Conservation (phyloP, 2,888 invertebrate species). For the Rhingia rostrata region DNA sequence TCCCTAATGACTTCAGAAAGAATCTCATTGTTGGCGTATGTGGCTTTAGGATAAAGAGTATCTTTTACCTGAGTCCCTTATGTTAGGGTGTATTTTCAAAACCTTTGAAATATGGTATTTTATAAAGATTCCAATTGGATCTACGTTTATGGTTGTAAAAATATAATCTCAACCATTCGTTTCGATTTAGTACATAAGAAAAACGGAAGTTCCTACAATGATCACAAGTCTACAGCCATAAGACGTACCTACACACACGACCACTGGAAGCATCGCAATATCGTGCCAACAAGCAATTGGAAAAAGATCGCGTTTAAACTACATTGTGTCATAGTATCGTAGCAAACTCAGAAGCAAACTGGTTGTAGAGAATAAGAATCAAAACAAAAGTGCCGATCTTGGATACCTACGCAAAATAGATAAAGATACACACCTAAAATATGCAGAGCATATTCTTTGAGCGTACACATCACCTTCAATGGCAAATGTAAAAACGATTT, state of each 20-base stretch:
- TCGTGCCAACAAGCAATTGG: slow-evolving; percentile 43
- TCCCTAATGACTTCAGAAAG: not conserved
- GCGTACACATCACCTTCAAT: slow-evolving; percentile 10
- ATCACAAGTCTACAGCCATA: slow-evolving; percentile 32
- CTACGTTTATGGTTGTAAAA: too few relatives aligned
- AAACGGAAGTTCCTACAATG: slow-evolving; percentile 10
- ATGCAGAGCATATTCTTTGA: not conserved
- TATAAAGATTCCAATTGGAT: too few relatives aligned
- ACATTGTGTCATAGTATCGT: slow-evolving; percentile 39
- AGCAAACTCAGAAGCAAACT: slow-evolving; percentile 11
- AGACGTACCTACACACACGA: slow-evolving; percentile 13
- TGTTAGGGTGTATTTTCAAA: too few relatives aligned
- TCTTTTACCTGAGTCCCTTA: too few relatives aligned
- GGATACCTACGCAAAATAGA: slow-evolving; percentile 22
- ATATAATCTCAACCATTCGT: too few relatives aligned
- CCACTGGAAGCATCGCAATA: slow-evolving; percentile 8
- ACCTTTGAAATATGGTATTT: too few relatives aligned
- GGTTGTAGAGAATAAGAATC: slow-evolving; percentile 27
- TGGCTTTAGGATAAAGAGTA: too few relatives aligned
- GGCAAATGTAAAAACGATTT: slow-evolving; percentile 20
- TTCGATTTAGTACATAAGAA: slow-evolving; percentile 8
- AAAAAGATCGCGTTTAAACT: slow-evolving; percentile 31
- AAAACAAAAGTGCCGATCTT: slow-evolving; percentile 46
- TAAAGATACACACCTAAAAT: not conserved
- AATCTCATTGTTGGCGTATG: not conserved